Evolutionary conservation across 2,797 vertebrate genomes (phyloP), one percentile per base, ranked within the genome.

Genomic region (Podarcis siculus): DNA sequence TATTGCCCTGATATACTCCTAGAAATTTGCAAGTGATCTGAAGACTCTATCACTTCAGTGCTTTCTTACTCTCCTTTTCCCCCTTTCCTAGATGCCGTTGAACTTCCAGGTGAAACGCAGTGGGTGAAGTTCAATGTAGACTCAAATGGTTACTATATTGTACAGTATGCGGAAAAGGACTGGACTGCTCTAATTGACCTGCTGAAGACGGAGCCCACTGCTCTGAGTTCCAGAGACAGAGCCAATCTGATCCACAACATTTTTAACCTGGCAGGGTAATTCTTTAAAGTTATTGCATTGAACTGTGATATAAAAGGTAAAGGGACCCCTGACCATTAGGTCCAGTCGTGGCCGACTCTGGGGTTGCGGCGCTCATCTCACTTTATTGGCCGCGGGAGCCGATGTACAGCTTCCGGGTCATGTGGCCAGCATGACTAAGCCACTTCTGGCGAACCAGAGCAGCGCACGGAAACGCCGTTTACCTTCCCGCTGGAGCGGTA

Each of bases 71-170:
- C n/a, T 66, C 82, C 30, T 92, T 2, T 87, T 8, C 82, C 37
- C 86, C 66, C 95, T 82, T 89, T 49, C 90, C 21, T 92, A 99
- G 98, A 17, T 82, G 94, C 95, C 72, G 92, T 99, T 90, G 97
- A 97, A 89, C 90, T 99, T 89, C 92, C 97, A 82, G 95, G 93
- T 94, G 97, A 96, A 85, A 97, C 98, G 3, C 96, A 97, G 86
- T 99, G 99, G 99, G 91, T 99, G 91, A 99, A 99, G 95, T 95
- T 99, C 92, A 99, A 99, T 87, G 96, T 97, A 88, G 96, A 95
- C 89, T 98, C 97, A 96, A 97, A 96, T 0, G 99, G 98, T 32
- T 99, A 98, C 96, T 99, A 99, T 91, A 93, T 99, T 12, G 98
- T 99, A 35, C 92, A 99, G 89, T 99, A 99, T 67, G 96, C 94